These are phyloP conservation scores for Achatina immaculata DNA, from an alignment of 1,140 invertebrate genomes.

Conservation along the genomic window DNA sequence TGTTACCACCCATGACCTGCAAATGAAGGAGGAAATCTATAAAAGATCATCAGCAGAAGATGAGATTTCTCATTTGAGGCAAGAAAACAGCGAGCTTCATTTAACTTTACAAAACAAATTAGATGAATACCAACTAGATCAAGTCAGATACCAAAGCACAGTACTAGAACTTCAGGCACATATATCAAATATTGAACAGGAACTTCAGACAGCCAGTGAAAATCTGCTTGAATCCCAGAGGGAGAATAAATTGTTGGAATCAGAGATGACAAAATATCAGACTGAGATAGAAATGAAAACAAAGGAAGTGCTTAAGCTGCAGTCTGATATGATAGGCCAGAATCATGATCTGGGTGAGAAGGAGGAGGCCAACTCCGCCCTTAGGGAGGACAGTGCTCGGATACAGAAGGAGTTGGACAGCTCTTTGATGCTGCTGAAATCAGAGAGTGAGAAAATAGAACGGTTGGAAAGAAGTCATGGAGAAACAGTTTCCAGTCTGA, in stretches of 20 bases:
- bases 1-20: background rate
- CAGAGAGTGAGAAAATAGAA: background rate
- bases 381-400: background rate
- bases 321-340: background rate
- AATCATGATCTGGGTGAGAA: slow-evolving; percentile 11
- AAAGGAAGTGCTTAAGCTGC: slow-evolving; percentile 1
- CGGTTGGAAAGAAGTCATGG: background rate
- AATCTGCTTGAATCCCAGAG: background rate
- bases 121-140: background rate
- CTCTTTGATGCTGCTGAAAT: background rate
- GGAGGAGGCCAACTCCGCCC: background rate
- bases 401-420: slow-evolving; percentile 17
- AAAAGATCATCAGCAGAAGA: background rate
- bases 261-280: background rate
- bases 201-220: background rate
- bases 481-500: slow-evolving; percentile 10
- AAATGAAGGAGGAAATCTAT: background rate
- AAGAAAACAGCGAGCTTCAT: background rate
- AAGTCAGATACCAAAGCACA: slow-evolving; percentile 15
- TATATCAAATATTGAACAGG: slow-evolving; percentile 2
- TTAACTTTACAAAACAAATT: background rate
- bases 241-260: slow-evolving; percentile 7
- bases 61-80: background rate
- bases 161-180: slow-evolving; percentile 28
- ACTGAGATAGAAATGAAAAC: slow-evolving; percentile 26